A percentile compares a stretch with the other conserved stretches of the same genome.
phyloP scores from a whole-genome alignment of 2,888 invertebrate genomes.

The Eudasyphora cyanicolor region DNA sequence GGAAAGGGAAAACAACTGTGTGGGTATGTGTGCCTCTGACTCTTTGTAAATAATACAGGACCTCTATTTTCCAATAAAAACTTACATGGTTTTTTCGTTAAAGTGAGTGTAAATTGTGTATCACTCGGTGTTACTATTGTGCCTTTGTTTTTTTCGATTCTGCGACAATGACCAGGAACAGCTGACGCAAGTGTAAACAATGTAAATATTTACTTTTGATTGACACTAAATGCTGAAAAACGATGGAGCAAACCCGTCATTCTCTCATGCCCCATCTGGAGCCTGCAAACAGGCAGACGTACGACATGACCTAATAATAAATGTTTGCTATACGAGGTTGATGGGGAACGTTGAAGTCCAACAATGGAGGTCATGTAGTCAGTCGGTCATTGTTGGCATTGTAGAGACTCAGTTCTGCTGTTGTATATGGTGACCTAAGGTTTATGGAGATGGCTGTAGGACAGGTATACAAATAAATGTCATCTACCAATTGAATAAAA shows the following conservation, averaged over 20 bases:
- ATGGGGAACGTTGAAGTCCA: too few relatives aligned
- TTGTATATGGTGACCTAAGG: too few relatives aligned
- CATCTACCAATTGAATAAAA: background rate
- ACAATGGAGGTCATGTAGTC: background rate
- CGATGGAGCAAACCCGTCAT: too few relatives aligned
- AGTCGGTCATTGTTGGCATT: too few relatives aligned
- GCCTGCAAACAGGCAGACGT: too few relatives aligned
- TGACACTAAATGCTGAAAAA: constrained; percentile 40
- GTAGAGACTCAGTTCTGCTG: too few relatives aligned
- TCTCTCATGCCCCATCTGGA: too few relatives aligned
- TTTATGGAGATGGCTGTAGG: background rate
- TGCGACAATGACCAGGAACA: background rate
- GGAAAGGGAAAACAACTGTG: background rate
- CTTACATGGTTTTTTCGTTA: background rate
- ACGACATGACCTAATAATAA: too few relatives aligned
- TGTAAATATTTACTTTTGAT: constrained; percentile 46
- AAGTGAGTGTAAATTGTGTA: background rate
- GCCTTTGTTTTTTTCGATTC: background rate
- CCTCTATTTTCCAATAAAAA: background rate
- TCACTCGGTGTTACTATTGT: too few relatives aligned
- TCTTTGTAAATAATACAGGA: background rate
- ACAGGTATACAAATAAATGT: background rate
- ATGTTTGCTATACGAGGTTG: too few relatives aligned
- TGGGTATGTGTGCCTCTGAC: too few relatives aligned
- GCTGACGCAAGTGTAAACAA: constrained; percentile 53